These are phyloP conservation scores for Spisula solida DNA, from an alignment of 2,888 invertebrate genomes.

Conservation along the genomic window DNA sequence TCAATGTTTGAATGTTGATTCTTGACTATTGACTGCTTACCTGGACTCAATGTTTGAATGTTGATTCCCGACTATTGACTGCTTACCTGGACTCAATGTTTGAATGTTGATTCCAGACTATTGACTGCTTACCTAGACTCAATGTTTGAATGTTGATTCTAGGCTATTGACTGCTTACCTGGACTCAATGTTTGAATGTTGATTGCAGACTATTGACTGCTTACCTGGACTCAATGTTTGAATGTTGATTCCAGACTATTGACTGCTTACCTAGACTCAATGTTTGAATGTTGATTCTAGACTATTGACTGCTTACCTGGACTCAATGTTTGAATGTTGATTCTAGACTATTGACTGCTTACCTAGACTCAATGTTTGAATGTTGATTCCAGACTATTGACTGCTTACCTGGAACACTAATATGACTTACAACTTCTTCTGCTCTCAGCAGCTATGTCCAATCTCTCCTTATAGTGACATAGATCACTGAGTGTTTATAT, in stretches of 20 bases:
- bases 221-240: not conserved
- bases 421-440: not conserved
- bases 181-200: not conserved
- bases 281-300: not conserved
- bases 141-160: not conserved
- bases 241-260: not conserved
- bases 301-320: not conserved
- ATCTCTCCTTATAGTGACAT: not conserved
- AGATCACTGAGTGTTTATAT: not conserved
- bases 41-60: not conserved
- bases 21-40: not conserved
- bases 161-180: not conserved
- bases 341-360: not conserved
- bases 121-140: not conserved
- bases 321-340: not conserved
- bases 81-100: not conserved
- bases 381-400: not conserved
- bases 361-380: not conserved
- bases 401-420: not conserved
- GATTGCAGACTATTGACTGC: not conserved
- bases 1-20: not conserved
- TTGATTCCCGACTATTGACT: not conserved
- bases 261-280: not conserved
- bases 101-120: not conserved
- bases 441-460: not conserved